Evolutionary conservation across 2,888 invertebrate genomes (phyloP), one percentile per base, ranked within the genome.

Genomic region (Charanyca ferruginea): DNA sequence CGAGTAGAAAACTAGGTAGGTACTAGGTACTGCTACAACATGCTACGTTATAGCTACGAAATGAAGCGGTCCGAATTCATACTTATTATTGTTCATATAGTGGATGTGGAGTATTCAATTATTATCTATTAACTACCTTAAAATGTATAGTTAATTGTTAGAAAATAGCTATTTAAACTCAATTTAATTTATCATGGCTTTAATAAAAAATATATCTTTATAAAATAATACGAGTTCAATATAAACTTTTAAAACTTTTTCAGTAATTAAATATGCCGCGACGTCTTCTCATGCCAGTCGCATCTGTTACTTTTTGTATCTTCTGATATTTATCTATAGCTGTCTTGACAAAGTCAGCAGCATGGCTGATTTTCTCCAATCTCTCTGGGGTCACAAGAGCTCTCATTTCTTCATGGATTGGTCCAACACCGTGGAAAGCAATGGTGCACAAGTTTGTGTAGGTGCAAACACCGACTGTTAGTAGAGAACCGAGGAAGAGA

Each of bases 391-490:
- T 96, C 76, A 97, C 95, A 11, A 96, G 89, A 0, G 96, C 88
- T 23, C 96, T 93, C 87, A 97, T 96, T 65, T 97, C 93, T 79
- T 95, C 94, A 47, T 91, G 94, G 70, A 97, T 96, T 0, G 96
- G 96, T 16, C 97, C 96, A 13, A 96, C 94, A 62, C 97, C 97
- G 63, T 97, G 83, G 85, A 97, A 96, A 0, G 92, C 93, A 61
- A 97, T 96, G 4, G 94, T 93, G 84, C 97, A 97, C 18, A 97
- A 83, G 9, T 97, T 96, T 0, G 97, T 97, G 72, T 97, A 95
- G 0, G 96, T 94, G 84, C 97, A 97, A 0, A 97, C 89, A 16
- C 91, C 93, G 3, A 95, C 78, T 1, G 95, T 95, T 2, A 94
- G 73, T 2, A 93, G 62, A 9, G 94, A 92, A 0, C 96, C 95